These are phyloP conservation scores for Eulemur macaco DNA, from an alignment of 2,113 vertebrate species.

Conservation along the genomic window DNA sequence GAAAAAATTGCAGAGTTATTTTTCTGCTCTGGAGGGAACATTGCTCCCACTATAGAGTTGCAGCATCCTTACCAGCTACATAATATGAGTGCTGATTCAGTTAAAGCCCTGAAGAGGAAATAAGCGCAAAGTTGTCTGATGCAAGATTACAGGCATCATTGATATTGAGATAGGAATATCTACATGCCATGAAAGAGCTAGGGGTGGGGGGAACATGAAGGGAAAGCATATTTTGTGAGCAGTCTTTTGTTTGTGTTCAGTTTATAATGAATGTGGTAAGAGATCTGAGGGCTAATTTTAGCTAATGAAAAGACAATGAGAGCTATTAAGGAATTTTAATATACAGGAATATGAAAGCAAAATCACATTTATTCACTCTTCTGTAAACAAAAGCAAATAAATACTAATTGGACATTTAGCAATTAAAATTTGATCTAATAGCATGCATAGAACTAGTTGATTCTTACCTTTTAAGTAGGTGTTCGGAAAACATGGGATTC, in stretches of 20 bases:
- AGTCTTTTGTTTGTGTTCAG: constrained; percentile 53
- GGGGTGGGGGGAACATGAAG: background rate
- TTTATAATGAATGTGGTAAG: constrained; percentile 40
- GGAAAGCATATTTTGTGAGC: background rate
- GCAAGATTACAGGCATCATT: constrained; percentile 32
- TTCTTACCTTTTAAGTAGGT: constrained; percentile 37
- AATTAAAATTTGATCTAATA: constrained; percentile 74
- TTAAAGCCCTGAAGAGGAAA: constrained; percentile 46
- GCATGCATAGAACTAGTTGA: constrained; percentile 46
- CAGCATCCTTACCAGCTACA: background rate
- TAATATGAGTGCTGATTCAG: constrained; percentile 15
- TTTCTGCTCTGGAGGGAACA: background rate
- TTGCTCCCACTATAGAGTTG: background rate
- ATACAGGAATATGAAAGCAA: constrained; percentile 62
- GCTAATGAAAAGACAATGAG: constrained; percentile 61
- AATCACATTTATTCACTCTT: constrained; percentile 52
- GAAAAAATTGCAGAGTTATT: background rate
- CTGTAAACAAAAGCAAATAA: constrained; percentile 61
- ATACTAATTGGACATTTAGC: constrained; percentile 51
- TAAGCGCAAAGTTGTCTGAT: background rate
- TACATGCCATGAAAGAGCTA: background rate
- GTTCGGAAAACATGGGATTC: constrained; percentile 19
- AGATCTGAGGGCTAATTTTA: constrained; percentile 51
- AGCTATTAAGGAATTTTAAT: constrained; percentile 67
- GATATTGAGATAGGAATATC: constrained; percentile 44